These are phyloP conservation scores for Pipistrellus nathusii DNA, from an alignment of 2,797 vertebrate species.

Conservation along the genomic window DNA sequence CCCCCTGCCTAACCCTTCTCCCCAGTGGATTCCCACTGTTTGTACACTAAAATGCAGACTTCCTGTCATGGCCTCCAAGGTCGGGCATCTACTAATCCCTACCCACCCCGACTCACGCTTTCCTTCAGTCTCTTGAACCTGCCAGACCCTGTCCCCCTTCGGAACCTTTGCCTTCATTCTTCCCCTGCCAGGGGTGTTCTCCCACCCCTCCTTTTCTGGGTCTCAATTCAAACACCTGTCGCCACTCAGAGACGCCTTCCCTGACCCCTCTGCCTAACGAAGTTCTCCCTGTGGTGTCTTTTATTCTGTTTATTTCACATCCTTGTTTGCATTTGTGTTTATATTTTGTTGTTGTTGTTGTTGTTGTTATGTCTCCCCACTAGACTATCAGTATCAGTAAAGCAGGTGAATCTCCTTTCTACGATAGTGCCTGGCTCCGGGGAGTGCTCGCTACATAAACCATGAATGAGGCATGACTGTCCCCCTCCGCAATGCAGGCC, in stretches of 20 bases:
- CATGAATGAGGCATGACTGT: not conserved
- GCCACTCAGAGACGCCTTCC: not conserved
- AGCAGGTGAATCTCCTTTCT: not conserved
- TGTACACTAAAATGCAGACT: not conserved
- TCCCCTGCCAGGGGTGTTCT: not conserved
- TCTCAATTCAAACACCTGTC: not conserved
- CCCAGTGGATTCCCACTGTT: not conserved
- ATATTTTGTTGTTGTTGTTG: not conserved
- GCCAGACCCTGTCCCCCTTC: too few relatives aligned
- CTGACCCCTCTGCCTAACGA: not conserved
- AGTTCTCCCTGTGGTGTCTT: not conserved
- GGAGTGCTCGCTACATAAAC: not conserved
- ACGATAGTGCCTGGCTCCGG: not conserved
- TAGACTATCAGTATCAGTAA: not conserved
- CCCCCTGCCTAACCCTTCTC: not conserved
- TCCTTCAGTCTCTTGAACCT: not conserved
- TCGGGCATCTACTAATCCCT: too few relatives aligned
- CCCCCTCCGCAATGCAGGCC: not conserved
- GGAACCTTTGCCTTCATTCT: not conserved
- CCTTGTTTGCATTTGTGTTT: not conserved
- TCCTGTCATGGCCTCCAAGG: not conserved
- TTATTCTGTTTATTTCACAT: not conserved
- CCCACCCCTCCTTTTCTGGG: not conserved
- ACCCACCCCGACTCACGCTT: fast-evolving
- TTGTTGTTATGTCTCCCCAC: not conserved